phyloP scores from a whole-genome alignment of 2,888 invertebrate genomes.

The Drosophila flavopinicola region DNA sequence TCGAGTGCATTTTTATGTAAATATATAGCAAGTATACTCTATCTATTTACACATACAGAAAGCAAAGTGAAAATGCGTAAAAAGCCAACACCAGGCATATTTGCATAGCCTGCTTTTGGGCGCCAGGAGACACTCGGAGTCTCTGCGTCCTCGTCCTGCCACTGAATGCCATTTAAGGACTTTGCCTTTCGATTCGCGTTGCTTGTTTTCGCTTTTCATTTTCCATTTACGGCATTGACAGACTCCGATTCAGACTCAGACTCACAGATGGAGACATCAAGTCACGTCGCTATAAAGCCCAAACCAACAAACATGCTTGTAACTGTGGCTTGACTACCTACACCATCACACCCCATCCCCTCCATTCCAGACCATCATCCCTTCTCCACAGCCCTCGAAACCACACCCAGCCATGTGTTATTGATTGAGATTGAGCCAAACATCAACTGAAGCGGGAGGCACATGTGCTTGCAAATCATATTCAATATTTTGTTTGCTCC shows the following conservation, averaged over 20 bases:
- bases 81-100: slow-evolving; percentile 59
- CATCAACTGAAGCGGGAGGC: slow-evolving; percentile 13
- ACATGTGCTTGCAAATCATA: slow-evolving; percentile 75
- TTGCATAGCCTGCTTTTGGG: slow-evolving; percentile 69
- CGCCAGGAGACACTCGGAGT: background rate
- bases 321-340: slow-evolving; percentile 8
- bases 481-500: slow-evolving; percentile 76
- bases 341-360: background rate
- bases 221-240: slow-evolving; percentile 61
- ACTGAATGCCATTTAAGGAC: slow-evolving; percentile 43
- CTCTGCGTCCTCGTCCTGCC: slow-evolving; percentile 7
- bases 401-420: slow-evolving; percentile 28
- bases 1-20: slow-evolving; percentile 80
- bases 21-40: slow-evolving; percentile 42
- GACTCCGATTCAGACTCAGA: slow-evolving; percentile 30
- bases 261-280: slow-evolving; percentile 52
- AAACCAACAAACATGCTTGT: slow-evolving; percentile 32
- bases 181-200: slow-evolving; percentile 49
- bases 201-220: slow-evolving; percentile 55
- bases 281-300: slow-evolving; percentile 50
- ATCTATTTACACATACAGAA: slow-evolving; percentile 8
- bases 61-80: slow-evolving; percentile 71
- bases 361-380: background rate
- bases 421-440: slow-evolving; percentile 56
- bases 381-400: no score